A percentile compares a stretch with the other conserved stretches of the same genome.
These are phyloP conservation scores for Erythrocebus patas DNA, from an alignment of 2,113 vertebrate genomes.

Conservation along the genomic window DNA sequence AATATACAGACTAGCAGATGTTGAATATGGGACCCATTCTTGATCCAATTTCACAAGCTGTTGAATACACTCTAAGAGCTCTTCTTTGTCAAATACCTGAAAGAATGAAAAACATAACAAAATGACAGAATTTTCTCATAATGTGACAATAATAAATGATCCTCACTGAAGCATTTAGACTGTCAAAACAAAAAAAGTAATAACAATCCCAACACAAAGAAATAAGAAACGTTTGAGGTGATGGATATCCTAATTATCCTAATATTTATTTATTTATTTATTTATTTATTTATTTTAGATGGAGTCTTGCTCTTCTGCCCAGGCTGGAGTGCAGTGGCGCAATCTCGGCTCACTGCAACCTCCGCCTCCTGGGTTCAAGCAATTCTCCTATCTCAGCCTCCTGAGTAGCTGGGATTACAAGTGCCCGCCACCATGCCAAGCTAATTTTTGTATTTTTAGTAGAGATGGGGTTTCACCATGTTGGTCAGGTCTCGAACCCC, in stretches of 20 bases:
- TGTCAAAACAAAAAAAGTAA: not conserved
- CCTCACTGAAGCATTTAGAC: not conserved
- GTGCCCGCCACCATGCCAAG: too few species aligned
- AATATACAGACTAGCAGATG: constrained; percentile 89
- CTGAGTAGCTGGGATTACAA: too few species aligned
- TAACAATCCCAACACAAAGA: not conserved
- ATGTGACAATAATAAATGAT: not conserved
- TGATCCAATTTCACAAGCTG: constrained; percentile 90
- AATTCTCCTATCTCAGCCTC: too few species aligned
- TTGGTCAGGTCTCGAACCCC: too few species aligned
- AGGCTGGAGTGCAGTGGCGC: too few species aligned
- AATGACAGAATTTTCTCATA: not conserved
- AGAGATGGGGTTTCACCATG: too few species aligned
- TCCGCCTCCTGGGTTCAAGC: too few species aligned
- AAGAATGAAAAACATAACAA: constrained; percentile 15
- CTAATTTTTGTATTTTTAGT: too few species aligned
- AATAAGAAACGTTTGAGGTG: not conserved
- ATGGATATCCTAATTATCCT: not conserved
- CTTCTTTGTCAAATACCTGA: constrained; percentile 89
- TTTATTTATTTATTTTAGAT: too few species aligned
- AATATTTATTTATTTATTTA: too few species aligned
- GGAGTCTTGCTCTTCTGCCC: too few species aligned
- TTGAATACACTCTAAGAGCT: constrained; percentile 91
- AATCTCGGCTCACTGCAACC: too few species aligned
- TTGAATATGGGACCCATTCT: constrained; percentile 91